Conservation (phyloP, 1,140 invertebrate genomes). For the Samia ricini region DNA sequence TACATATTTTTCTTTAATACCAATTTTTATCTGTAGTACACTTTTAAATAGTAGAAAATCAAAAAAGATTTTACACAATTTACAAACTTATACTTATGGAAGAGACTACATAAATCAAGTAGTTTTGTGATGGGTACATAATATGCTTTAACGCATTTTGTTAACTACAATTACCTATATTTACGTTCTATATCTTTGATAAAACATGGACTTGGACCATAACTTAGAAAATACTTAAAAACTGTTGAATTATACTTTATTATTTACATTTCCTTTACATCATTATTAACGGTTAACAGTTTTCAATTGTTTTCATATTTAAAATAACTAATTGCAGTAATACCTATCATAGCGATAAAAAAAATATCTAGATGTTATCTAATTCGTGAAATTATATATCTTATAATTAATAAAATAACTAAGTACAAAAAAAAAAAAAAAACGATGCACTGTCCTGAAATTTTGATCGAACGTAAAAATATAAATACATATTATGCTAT, state of each 20-base stretch:
- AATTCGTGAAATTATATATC: neutral
- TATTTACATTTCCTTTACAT: neutral
- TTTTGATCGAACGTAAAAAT: neutral
- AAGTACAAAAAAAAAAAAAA: neutral
- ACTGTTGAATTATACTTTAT: neutral
- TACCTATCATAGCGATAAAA: neutral
- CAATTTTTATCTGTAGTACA: no score
- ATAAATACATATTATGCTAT: neutral
- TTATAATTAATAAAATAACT: neutral
- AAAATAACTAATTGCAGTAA: neutral
- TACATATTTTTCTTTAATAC: neutral
- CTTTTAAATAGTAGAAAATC: neutral
- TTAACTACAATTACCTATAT: neutral
- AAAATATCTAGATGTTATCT: no score
- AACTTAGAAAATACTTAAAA: neutral
- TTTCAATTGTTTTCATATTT: neutral
- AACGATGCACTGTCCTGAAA: neutral
- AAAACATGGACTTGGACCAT: neutral
- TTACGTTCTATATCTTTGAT: neutral
- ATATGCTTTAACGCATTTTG: neutral
- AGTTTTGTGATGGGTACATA: neutral
- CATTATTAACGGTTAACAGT: neutral
- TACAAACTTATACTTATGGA: neutral
- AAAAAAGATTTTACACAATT: neutral
- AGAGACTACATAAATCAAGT: neutral